Evolutionary conservation across 2,113 vertebrate genomes (phyloP).

Genomic region (Colinus virginianus): DNA sequence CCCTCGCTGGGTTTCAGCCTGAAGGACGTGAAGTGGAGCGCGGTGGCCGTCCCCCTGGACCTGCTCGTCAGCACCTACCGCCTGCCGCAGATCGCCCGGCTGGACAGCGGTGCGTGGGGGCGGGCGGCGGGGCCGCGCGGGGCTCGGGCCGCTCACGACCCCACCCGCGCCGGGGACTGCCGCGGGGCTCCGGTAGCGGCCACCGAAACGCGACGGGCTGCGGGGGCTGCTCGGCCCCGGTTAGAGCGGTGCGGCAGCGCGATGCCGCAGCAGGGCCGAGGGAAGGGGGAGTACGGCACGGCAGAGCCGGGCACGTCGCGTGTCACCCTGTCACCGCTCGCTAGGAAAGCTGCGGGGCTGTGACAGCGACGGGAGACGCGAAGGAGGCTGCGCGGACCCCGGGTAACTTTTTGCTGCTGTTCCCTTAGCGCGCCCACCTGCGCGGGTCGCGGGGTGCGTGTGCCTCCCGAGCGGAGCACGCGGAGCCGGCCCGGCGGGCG

Average conservation of each 20-base stretch:
- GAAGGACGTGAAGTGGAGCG: conserved; percentile 95
- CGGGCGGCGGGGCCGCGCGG: not conserved
- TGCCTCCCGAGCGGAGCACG: too few relatives aligned
- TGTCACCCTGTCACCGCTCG: not conserved
- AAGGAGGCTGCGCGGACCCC: not conserved
- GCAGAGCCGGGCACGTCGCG: not conserved
- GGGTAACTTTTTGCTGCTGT: conserved; percentile 29
- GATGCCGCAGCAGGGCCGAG: not conserved
- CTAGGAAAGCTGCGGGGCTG: not conserved
- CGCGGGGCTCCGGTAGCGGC: too few relatives aligned
- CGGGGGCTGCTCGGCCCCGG: too few relatives aligned
- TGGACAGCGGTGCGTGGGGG: conserved; percentile 66
- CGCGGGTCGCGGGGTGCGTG: not conserved
- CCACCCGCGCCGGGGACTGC: too few relatives aligned
- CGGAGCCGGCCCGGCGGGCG: too few relatives aligned
- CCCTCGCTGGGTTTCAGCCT: conserved; percentile 81
- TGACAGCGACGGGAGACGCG: not conserved
- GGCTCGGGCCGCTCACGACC: not conserved
- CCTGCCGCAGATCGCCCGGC: conserved; percentile 90
- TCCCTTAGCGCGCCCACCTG: conserved; percentile 2
- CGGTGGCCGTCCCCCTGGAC: conserved; percentile 89
- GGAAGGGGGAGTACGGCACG: not conserved
- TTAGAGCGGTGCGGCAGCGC: not conserved
- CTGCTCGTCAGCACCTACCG: conserved; percentile 91
- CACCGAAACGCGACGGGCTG: too few relatives aligned